Evolutionary conservation across 2,888 invertebrate genomes (phyloP).

Genomic region (Phyto melanocephala): DNA sequence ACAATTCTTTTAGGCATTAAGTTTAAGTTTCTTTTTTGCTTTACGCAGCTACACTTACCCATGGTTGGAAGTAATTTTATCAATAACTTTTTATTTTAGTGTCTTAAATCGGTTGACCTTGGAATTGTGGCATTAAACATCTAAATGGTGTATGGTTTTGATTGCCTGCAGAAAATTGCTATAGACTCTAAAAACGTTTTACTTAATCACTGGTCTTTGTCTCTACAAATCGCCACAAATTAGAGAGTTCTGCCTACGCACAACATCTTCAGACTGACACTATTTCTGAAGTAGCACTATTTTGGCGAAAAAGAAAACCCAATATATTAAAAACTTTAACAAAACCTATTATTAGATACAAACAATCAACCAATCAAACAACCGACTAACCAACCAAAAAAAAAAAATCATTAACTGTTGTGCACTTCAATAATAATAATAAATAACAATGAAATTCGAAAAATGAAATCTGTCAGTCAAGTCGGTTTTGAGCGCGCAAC

Average conservation of each 20-base stretch:
- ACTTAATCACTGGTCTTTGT: conserved; percentile 56
- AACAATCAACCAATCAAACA: background rate
- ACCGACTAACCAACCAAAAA: background rate
- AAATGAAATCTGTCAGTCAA: conserved; percentile 59
- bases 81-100: background rate
- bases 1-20: no score
- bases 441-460: conserved; percentile 49
- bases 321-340: conserved; percentile 48
- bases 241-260: conserved; percentile 36
- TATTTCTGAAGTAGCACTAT: conserved; percentile 58
- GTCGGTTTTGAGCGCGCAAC: conserved; percentile 30
- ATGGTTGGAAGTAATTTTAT: background rate
- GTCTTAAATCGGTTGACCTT: conserved; percentile 40
- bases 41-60: background rate
- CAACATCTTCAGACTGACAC: conserved; percentile 44
- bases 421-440: conserved; percentile 35
- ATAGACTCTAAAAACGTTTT: conserved; percentile 57
- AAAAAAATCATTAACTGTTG: conserved; percentile 34
- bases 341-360: conserved; percentile 56
- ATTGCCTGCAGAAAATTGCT: conserved; percentile 25
- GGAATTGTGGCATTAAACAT: conserved; percentile 20
- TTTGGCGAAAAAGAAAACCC: conserved; percentile 15
- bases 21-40: no score
- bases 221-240: conserved; percentile 44
- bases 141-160: conserved; percentile 7